Conservation (phyloP, 1,140 invertebrate genomes). For the Drosophila nigromelanica region DNA sequence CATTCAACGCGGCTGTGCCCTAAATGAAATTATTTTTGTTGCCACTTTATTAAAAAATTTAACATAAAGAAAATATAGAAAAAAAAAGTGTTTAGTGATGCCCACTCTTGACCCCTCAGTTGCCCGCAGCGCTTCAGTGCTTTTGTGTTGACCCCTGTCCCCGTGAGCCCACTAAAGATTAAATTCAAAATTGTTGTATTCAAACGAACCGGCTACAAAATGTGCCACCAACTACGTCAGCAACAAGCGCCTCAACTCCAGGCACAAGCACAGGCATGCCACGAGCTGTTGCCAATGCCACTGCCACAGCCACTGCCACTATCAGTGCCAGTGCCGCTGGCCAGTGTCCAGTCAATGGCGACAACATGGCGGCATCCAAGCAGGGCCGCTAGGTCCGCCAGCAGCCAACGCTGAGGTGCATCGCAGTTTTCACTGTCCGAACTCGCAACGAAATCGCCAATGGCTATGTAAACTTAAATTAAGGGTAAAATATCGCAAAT, state of each 20-base stretch:
- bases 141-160: slow-evolving; percentile 54
- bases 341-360: slow-evolving; percentile 33
- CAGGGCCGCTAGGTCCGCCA: slow-evolving; percentile 38
- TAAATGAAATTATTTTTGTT: slow-evolving; percentile 30
- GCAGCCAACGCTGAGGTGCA: slow-evolving; percentile 57
- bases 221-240: slow-evolving; percentile 51
- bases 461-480: slow-evolving; percentile 81
- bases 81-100: slow-evolving; percentile 52
- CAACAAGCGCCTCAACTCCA: slow-evolving; percentile 21
- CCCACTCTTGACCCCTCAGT: slow-evolving; percentile 44
- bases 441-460: slow-evolving; percentile 57
- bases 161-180: slow-evolving; percentile 9
- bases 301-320: slow-evolving; percentile 15
- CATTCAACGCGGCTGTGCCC: slow-evolving; percentile 53
- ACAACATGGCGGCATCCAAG: slow-evolving; percentile 51
- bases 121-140: slow-evolving; percentile 70
- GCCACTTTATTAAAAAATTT: slow-evolving; percentile 12
- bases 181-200: slow-evolving; percentile 23
- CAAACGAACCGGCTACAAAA: slow-evolving; percentile 38
- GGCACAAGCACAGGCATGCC: slow-evolving; percentile 13
- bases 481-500: slow-evolving; percentile 84
- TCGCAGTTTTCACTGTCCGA: slow-evolving; percentile 49
- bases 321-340: slow-evolving; percentile 19
- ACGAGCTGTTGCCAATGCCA: slow-evolving; percentile 22
- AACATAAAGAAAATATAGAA: slow-evolving; percentile 11